Base-by-base conservation (phyloP, 2,888 invertebrate species). In the Eristalis tenax region DNA sequence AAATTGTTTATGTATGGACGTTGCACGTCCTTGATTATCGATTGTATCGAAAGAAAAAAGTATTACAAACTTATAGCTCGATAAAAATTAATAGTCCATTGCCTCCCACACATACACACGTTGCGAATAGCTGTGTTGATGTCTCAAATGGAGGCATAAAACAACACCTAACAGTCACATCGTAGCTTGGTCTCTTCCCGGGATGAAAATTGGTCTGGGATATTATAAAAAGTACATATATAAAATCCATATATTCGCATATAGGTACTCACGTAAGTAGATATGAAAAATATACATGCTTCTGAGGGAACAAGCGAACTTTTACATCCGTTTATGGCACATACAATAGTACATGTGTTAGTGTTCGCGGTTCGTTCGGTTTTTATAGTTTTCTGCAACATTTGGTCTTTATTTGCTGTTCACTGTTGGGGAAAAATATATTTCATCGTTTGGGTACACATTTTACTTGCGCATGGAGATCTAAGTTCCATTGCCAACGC, bases 381-480 rank as follows among this genome's bases (percentile, higher is more conserved):
- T 59, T 59, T 59, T 59, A 59, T 59, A 59, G 59, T 26, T 23
- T 59, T 59, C 59, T 59, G 59, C 26, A 59, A 59, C 59, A 59
- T 59, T 59, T 26, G 26, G 23, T 26, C 26, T 26, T 59, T 59
- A 59, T 59, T 50, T 18, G 50, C 50, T 2, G 6, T 18, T n/a
- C 18, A n/a, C 18, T 50, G n/a, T 50, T 18, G 18, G 50, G 8
- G n/a, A 18, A 50, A 18, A 32, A 32, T 32, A 10, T 32, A 32
- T 32, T 32, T 32, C 32, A 32, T 32, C 32, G 32, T 32, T 32
- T 32, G 32, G 8, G 8, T 32, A 32, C 32, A 10, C 32, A 8
- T 32, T 32, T 32, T 32, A 10, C 32, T 32, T 4, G 6, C 32
- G 10, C 32, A 32, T 32, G 1, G 32, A 32, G 10, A 32, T 32